phyloP scores from a whole-genome alignment of 2,888 invertebrate species.

The Cataglyphis rosenhaueri region DNA sequence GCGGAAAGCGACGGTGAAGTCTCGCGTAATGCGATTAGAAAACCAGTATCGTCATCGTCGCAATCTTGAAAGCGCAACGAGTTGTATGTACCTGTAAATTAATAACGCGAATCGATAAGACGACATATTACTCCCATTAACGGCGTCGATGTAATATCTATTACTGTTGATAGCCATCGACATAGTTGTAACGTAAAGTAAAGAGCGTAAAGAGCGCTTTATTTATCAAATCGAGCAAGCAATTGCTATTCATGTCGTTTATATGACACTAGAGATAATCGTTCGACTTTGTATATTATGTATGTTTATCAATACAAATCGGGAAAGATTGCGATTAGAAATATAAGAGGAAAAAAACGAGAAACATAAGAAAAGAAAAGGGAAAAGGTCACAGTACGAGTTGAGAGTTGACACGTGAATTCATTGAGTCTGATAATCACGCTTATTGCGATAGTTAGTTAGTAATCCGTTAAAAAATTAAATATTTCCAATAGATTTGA shows the following conservation, averaged over 20 bases:
- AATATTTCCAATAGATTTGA: background rate
- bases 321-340: background rate
- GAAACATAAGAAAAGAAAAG: background rate
- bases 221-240: conserved; percentile 37
- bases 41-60: conserved; percentile 30
- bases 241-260: conserved; percentile 7
- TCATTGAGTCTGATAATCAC: too few relatives aligned
- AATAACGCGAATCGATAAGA: conserved; percentile 48
- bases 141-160: conserved; percentile 3
- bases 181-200: conserved; percentile 12
- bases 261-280: background rate
- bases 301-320: background rate
- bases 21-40: conserved; percentile 50
- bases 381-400: too few relatives aligned
- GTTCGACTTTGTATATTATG: background rate
- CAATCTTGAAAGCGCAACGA: conserved; percentile 4
- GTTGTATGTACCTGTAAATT: conserved; percentile 36
- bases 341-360: background rate
- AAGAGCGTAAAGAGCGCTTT: background rate
- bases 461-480: background rate
- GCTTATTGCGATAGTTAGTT: too few relatives aligned
- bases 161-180: conserved; percentile 34
- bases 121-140: conserved; percentile 37
- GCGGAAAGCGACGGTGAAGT: conserved; percentile 32
- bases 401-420: too few relatives aligned